Evolutionary conservation across 2,888 invertebrate genomes (phyloP).

Genomic region (Xanthorhoe designata): DNA sequence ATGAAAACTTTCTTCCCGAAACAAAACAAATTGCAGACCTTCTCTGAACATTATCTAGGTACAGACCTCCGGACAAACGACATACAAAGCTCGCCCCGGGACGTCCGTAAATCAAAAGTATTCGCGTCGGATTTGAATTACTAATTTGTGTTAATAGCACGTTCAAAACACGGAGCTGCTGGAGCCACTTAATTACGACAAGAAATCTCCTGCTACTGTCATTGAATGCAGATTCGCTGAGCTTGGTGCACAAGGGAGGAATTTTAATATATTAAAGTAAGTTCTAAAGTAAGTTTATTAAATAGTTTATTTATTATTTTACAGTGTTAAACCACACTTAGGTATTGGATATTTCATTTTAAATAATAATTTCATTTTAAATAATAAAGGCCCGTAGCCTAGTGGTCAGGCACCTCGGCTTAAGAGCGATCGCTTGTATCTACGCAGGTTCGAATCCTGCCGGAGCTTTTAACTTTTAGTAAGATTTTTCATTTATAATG

Average conservation of each 20-base stretch:
- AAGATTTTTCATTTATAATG: too few relatives aligned
- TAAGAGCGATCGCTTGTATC: too few relatives aligned
- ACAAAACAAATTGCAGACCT: neutral
- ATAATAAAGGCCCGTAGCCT: too few relatives aligned
- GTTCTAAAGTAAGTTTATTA: too few relatives aligned
- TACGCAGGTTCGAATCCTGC: too few relatives aligned
- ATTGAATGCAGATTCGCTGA: conserved; percentile 54
- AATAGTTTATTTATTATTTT: too few relatives aligned
- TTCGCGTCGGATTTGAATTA: conserved; percentile 66
- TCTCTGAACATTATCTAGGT: neutral
- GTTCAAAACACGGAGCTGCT: conserved; percentile 48
- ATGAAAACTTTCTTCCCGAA: neutral
- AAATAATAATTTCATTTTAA: too few relatives aligned
- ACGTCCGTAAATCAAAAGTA: conserved; percentile 64
- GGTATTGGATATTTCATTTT: too few relatives aligned
- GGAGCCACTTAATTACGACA: conserved; percentile 54
- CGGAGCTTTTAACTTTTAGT: too few relatives aligned
- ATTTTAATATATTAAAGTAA: neutral
- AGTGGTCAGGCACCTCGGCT: too few relatives aligned
- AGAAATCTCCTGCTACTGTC: conserved; percentile 49
- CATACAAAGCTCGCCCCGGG: conserved; percentile 36
- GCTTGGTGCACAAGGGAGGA: conserved; percentile 42
- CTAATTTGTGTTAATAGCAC: conserved; percentile 60
- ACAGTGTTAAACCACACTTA: too few relatives aligned
- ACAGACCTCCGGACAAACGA: conserved; percentile 24